Evolutionary conservation across 2,888 invertebrate species (phyloP), one percentile per base, ranked within the genome.

Genomic region (Mimas tiliae): DNA sequence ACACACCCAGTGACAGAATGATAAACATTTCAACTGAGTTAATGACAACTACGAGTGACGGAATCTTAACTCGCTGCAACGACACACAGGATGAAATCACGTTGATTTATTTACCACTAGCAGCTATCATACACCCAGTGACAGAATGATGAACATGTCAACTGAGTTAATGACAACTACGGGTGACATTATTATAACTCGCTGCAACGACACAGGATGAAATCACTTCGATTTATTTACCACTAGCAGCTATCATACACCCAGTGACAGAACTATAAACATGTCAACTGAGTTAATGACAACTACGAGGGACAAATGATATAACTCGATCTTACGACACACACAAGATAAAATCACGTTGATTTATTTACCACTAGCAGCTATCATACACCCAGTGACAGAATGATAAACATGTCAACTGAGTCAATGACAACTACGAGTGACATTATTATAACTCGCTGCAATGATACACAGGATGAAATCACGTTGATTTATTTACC

Each of bases 1-100:
- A 69, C 66, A 52, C 63, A 63, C 67, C 69, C 69, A 70, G 72
- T 74, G 72, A 74, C 65, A 74, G 67, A 71, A 67, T 68, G 45
- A 21, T 34, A 65, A 55, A 74, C 72, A 63, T 73, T 70, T 70
- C 70, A 42, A 73, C 70, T 70, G 69, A 63, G 63, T 58, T 27
- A 47, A 65, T 73, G 63, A 68, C 67, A 69, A 68, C 68, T 70
- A 53, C 47, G 52, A 52, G 11, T 9, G 38, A 38, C 9, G 7
- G 34, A 38, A 27, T 27, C 2, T 4, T 7, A 38, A 6, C 14
- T 12, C 1, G 1, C 11, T 14, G 12, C 3, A 7, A 45, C 11
- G 0, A 33, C 1, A 9, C 8, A 62, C 62, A 62, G 6, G 42
- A 62, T 45, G 21, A 62, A 9, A 19, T 1, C 4, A 42, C 11